Evolutionary conservation across 2,888 invertebrate genomes (phyloP), one percentile per base, ranked within the genome.

Genomic region (Brenthis hecate): DNA sequence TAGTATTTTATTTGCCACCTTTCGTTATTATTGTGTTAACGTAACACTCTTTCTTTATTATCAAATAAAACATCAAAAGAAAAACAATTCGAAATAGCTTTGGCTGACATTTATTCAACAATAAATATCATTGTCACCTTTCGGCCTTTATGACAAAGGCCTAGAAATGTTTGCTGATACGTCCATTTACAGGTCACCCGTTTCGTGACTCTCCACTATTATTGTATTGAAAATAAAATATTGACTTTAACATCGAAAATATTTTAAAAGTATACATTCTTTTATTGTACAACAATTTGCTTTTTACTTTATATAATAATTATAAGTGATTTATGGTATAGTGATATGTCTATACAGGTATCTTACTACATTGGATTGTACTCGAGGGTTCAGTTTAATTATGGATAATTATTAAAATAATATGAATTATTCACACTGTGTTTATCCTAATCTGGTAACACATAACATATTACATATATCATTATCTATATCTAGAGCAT

Each of bases 41-140:
- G 6, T 36, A 36, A 53, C 19, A 53, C 19, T 53, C n/a, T 16
- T 14, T 23, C 13, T 48, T 58, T 28, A 2, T 23, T 48, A 28
- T n/a, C n/a, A 47, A 47, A 57, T 6, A 57, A 19, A 28, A 47
- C n/a, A 16, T 57, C 14, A 36, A 4, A 60, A 60, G 11, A 50
- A 47, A 1, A 47, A 3, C 6, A 48, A 48, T 48, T 48, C n/a
- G 23, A 14, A 48, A 23, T 47, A 48, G 14, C 58, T 28, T 58
- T 58, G 14, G 28, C 58, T 53, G 57, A 53, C 57, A 58, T 66
- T 58, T 66, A 66, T 58, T 60, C 66, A 48, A 66, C 66, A 58
- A 66, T 48, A 65, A 58, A 53, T 57, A 65, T 65, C 16, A 43
- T 58, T 58, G 13, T 65, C 57, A 43, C 65, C 57, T 51, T 65